Evolutionary conservation across 2,797 vertebrate genomes (phyloP).

Genomic region (Chiroxiphia lanceolata): DNA sequence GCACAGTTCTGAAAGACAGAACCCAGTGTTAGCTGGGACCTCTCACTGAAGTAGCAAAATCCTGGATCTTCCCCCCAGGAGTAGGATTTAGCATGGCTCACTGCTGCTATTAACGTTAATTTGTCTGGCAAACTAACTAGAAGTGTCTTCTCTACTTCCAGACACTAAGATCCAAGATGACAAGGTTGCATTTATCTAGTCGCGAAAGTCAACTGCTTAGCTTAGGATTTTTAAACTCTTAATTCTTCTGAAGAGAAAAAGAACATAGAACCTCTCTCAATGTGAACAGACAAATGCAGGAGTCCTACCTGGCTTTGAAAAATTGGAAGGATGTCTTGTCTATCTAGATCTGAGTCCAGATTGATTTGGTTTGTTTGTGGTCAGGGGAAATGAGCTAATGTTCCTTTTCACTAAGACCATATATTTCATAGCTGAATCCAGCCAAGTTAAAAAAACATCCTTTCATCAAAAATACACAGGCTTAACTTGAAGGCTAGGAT

Average conservation of each 20-base stretch:
- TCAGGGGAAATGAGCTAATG: background rate
- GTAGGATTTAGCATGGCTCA: background rate
- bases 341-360: background rate
- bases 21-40: background rate
- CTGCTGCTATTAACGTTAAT: background rate
- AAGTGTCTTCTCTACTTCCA: background rate
- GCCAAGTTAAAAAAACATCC: background rate
- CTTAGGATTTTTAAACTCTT: background rate
- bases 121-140: background rate
- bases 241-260: background rate
- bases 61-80: background rate
- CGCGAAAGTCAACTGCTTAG: background rate
- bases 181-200: background rate
- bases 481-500: background rate
- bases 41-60: background rate
- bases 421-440: background rate
- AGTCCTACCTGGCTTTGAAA: background rate
- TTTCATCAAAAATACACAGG: background rate
- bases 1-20: background rate
- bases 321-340: background rate
- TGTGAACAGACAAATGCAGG: background rate
- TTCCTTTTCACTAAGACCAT: background rate
- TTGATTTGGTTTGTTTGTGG: background rate
- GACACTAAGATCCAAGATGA: background rate
- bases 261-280: background rate